Evolutionary conservation across 1,140 invertebrate genomes (phyloP), one percentile per base, ranked within the genome.

Genomic region (Drosophila asahinai): DNA sequence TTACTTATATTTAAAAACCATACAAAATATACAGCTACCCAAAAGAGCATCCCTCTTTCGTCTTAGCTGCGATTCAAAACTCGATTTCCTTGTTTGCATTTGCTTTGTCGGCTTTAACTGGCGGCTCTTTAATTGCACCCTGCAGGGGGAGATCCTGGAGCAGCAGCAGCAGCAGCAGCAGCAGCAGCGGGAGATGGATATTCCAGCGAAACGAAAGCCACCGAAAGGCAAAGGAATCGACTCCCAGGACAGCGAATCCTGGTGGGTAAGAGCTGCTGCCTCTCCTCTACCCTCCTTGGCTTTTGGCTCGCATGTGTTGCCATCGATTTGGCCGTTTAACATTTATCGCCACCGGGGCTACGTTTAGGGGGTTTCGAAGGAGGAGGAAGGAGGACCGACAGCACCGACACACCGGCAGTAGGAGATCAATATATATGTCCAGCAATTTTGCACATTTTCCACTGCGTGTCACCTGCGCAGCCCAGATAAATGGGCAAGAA

Each of bases 241-340:
- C 22, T 73, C 22, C 45, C 68, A 71, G 38, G 67, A 40, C 45
- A 15, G 52, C 40, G 61, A 58, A 6, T 77, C 67, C 51, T 14
- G 19, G 11, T 3, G 5, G 17, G 22, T 9, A 17, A 11, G n/a
- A 14, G 15, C 17, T 38, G 19, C 5, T 14, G 2, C 7, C 51
- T 1, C 1, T 33, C 33, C n/a, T n/a, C n/a, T n/a, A 1, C 33
- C 33, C 30, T 36, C 49, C 71, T 60, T 76, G 42, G 80, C 48
- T 60, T 62, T 52, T 40, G 47, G 48, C 66, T 73, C 72, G 84
- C 83, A 87, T 89, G 86, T 89, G 83, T 84, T 89, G 84, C 81
- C 83, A 89, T 87, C 84, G 86, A 87, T 87, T 87, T 87, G 84
- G 73, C 83, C 83, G 86, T 89, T 89, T 81, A 87, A 89, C 83